Percentiles rank a stretch among this genome's conserved stretches.
These are phyloP conservation scores for Mastomys natalensis DNA, from an alignment of 2,113 vertebrate species.

Conservation along the genomic window DNA sequence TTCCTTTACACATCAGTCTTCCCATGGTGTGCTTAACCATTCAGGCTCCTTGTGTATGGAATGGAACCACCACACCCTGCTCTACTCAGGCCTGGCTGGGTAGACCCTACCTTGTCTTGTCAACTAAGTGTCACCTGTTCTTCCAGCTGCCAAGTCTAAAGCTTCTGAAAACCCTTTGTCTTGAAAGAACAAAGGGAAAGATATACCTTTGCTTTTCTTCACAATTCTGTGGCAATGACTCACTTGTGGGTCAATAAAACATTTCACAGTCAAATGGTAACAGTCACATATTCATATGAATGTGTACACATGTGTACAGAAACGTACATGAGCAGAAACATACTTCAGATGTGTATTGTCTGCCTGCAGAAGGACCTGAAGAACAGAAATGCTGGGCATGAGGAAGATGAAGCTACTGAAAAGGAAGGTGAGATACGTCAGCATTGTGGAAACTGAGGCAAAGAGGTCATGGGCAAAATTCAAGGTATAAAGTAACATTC, in stretches of 20 bases:
- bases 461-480: background rate
- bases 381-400: background rate
- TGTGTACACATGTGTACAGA: no score
- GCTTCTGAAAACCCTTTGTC: background rate
- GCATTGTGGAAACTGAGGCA: background rate
- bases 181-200: conserved; percentile 19
- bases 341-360: background rate
- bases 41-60: conserved; percentile 70
- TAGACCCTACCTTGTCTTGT: background rate
- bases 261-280: no score
- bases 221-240: background rate
- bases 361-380: background rate
- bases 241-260: background rate
- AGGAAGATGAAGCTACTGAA: background rate
- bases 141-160: background rate
- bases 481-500: background rate
- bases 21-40: conserved; percentile 75
- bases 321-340: no score
- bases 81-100: fast-evolving
- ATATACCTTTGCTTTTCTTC: background rate
- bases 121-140: background rate
- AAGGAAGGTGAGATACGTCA: background rate
- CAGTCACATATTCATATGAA: no score
- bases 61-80: conserved; percentile 30
- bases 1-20: conserved; percentile 66